These are phyloP conservation scores for Pavo muticus DNA, from an alignment of 2,113 vertebrate genomes.

Conservation along the genomic window DNA sequence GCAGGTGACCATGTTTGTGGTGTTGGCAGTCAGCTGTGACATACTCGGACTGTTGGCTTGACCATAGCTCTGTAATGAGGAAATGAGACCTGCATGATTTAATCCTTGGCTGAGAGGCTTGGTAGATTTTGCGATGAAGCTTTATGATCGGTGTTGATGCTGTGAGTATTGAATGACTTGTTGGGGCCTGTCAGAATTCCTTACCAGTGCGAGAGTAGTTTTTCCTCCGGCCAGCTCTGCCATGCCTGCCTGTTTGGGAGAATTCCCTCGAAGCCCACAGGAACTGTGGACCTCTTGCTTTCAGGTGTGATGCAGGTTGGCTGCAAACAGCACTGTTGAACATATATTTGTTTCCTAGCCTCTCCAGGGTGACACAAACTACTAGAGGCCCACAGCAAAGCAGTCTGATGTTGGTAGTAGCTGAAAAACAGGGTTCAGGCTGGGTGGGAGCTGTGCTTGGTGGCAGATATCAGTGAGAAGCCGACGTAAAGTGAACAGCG, in stretches of 20 bases:
- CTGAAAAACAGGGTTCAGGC: not conserved
- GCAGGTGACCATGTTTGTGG: rapidly evolving
- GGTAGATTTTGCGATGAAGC: not conserved
- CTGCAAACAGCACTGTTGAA: not conserved
- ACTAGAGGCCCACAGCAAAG: not conserved
- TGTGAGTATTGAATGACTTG: not conserved
- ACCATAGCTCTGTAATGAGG: not conserved
- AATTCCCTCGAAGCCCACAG: not conserved
- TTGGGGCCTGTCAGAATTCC: not conserved
- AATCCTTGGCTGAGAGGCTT: not conserved
- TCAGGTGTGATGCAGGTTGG: not conserved
- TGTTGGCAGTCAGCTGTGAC: not conserved
- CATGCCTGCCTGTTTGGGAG: not conserved
- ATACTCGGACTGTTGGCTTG: not conserved
- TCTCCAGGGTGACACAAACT: not conserved
- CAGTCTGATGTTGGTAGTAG: not conserved
- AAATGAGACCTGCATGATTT: not conserved
- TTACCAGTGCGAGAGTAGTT: not conserved
- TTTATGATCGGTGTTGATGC: rapidly evolving
- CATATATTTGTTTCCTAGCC: not conserved
- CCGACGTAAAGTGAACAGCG: not conserved
- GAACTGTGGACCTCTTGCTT: not conserved
- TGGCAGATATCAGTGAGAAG: rapidly evolving
- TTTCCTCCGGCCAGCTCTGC: not conserved
- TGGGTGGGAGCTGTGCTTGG: not conserved